Evolutionary conservation across 1,140 invertebrate species (phyloP), one percentile per base, ranked within the genome.

Genomic region (Drosophila kanapiae): DNA sequence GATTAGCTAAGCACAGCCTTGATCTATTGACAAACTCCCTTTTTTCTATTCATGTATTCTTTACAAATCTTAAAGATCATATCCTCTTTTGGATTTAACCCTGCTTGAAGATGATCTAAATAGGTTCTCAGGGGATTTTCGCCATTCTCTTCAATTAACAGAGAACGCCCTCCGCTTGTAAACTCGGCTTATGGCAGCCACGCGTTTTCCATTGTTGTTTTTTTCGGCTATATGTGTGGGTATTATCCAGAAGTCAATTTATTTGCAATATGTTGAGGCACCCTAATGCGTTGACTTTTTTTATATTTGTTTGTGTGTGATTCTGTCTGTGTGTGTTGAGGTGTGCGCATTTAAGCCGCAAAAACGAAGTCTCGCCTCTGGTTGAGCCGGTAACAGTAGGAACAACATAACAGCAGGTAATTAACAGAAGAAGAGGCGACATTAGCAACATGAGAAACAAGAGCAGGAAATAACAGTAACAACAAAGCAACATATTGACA

Each of bases 271-370:
- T 54, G 60, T 40, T 80, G 76, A 87, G 51, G 18, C 72, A 88
- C 83, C 83, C 80, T 83, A 78, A 80, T 78, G 53, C 45, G 45
- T 31, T 62, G 49, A 18, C 54, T 71, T 51, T 58, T 40, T 14
- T 57, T 58, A 18, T 16, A 42, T 51, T 37, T 51, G 35, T 48
- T 11, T n/a, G n/a, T 37, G 35, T 48, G 40, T 40, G 43, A 47
- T 16, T 54, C 9, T 64, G 29, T 54, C 37, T 47, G 62, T 58
- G 35, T 67, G 40, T 69, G 61, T 67, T 43, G 4, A 45, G 77
- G 75, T 78, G 76, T 78, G 76, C 45, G 67, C 67, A 71, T 75
- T 87, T 88, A 88, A 87, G 84, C 84, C 84, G 84, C 84, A 88
- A 84, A 87, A 87, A 87, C 77, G 54, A 84, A 87, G 84, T 90